Evolutionary conservation across 2,113 vertebrate species (phyloP).

Genomic region (Mugil cephalus): DNA sequence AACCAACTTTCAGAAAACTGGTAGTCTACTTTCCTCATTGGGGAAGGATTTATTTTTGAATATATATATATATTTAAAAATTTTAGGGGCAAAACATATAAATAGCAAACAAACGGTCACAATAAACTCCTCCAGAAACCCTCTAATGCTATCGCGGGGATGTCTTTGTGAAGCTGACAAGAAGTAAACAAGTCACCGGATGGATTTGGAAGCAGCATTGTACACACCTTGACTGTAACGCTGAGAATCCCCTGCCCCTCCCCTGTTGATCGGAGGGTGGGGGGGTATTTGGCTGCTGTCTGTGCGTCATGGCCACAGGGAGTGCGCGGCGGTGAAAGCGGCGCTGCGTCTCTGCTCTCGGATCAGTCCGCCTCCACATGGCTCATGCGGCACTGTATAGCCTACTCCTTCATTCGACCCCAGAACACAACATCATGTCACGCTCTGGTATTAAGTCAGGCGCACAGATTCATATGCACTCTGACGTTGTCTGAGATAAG

Average conservation of each 20-base stretch:
- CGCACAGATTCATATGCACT: not conserved
- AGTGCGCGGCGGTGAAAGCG: constrained; percentile 54
- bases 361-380: constrained; percentile 54
- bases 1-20: too few species aligned
- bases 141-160: not conserved
- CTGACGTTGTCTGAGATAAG: constrained; percentile 1
- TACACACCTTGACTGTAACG: constrained; percentile 34
- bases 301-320: constrained; percentile 63
- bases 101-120: not conserved
- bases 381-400: constrained; percentile 30
- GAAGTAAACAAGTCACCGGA: constrained; percentile 1
- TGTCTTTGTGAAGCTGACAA: constrained; percentile 14
- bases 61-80: too few species aligned
- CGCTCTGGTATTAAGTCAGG: not conserved
- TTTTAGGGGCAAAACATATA: too few species aligned
- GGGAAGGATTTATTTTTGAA: too few species aligned
- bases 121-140: not conserved
- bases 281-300: constrained; percentile 71
- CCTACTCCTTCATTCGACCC: not conserved
- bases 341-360: constrained; percentile 20
- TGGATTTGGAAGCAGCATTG: constrained; percentile 23
- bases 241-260: constrained; percentile 71
- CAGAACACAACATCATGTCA: constrained; percentile 45
- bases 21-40: too few species aligned
- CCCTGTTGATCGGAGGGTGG: constrained; percentile 58